Evolutionary conservation across 2,888 invertebrate species (phyloP), one percentile per base, ranked within the genome.

Genomic region (Prenolepis imparis): DNA sequence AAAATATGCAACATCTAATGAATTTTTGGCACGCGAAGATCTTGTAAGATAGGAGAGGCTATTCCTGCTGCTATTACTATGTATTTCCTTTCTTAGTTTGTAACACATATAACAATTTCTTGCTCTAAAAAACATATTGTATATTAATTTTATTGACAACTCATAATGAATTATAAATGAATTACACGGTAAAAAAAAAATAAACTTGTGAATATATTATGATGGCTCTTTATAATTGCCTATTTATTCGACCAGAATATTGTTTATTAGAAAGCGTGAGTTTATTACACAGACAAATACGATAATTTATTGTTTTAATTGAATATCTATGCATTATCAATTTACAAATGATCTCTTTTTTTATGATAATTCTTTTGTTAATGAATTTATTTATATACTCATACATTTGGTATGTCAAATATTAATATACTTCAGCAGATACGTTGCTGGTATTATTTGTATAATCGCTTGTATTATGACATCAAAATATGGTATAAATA

Each of bases 81-180:
- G 92, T 92, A 93, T 92, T 92, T 93, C 92, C 92, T 93, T 93
- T 91, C 92, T 93, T 93, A 93, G 93, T 87, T 92, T 92, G 92
- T 93, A 94, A 92, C 92, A 91, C 93, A 92, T 94, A 93, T 93
- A 94, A 94, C 92, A 86, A 93, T 91, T 92, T 93, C 89, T 93
- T 92, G 93, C 91, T 93, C 92, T 92, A 91, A 93, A 93, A 90
- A 93, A 90, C 91, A 93, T 93, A 93, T 93, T 94, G 94, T 94
- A 94, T 94, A 94, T 94, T 94, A 93, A 94, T 94, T 94, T 94
- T 94, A 94, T 94, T 92, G 91, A 94, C 92, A 91, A 93, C 91
- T 92, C 93, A 92, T 92, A 91, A 92, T 93, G 93, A 93, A 93
- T 93, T 94, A 94, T 93, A 91, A 93, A 93, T 92, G 88, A 52